These are phyloP conservation scores for Cyanoliseus patagonus DNA, from an alignment of 2,113 vertebrate species.

Conservation along the genomic window DNA sequence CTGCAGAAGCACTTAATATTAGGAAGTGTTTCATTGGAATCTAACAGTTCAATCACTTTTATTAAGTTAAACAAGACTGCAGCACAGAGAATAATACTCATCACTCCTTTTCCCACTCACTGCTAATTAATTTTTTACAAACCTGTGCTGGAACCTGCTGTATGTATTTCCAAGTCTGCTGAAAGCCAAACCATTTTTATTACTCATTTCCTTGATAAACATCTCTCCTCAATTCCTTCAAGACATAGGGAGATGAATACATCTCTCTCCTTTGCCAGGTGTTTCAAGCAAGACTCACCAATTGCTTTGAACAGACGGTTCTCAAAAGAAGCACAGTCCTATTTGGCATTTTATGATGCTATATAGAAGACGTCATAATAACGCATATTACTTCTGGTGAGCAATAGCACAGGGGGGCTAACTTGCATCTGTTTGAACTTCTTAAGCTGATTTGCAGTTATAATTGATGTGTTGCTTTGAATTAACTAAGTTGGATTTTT, in stretches of 20 bases:
- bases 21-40: background rate
- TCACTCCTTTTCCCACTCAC: background rate
- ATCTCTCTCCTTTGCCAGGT: background rate
- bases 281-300: background rate
- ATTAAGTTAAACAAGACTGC: background rate
- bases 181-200: background rate
- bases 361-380: background rate
- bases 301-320: background rate
- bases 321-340: background rate
- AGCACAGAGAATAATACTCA: background rate
- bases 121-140: background rate
- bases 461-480: background rate
- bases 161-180: background rate
- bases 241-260: background rate
- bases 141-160: background rate
- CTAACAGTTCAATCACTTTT: background rate
- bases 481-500: background rate
- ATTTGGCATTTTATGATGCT: background rate
- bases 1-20: background rate
- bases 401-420: background rate
- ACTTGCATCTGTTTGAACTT: background rate
- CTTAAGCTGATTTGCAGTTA: background rate
- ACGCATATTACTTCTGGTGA: background rate
- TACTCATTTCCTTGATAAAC: conserved; percentile 8
- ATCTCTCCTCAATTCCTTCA: background rate